These are phyloP conservation scores for Chaetogeoica ovagalla DNA, from an alignment of 2,888 invertebrate genomes.

Conservation along the genomic window DNA sequence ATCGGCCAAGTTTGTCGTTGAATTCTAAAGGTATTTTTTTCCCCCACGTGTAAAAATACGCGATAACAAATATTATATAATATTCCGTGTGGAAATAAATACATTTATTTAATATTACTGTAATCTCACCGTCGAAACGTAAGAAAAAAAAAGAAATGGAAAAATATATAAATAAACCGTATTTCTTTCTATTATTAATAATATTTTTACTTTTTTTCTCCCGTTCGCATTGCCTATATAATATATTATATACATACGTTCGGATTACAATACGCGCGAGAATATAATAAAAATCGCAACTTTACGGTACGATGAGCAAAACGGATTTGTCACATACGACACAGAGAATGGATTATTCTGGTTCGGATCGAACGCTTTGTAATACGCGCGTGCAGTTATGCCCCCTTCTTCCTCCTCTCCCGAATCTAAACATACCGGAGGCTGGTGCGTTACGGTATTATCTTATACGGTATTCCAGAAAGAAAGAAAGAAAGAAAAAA, in stretches of 20 bases:
- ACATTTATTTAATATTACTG: too few relatives aligned
- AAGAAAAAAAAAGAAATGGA: background rate
- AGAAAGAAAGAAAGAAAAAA: too few relatives aligned
- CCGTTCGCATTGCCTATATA: background rate
- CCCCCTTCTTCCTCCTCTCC: too few relatives aligned
- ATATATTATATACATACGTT: background rate
- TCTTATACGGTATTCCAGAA: too few relatives aligned
- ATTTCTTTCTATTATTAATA: background rate
- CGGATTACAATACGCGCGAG: background rate
- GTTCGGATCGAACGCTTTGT: conserved; percentile 16
- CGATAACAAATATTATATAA: too few relatives aligned
- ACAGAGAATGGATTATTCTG: conserved; percentile 7
- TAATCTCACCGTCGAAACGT: conserved; percentile 10
- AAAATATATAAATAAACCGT: background rate
- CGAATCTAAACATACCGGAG: too few relatives aligned
- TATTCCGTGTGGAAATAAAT: too few relatives aligned
- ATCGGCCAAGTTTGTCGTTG: too few relatives aligned
- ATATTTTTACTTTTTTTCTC: background rate
- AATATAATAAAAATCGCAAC: conserved; percentile 42
- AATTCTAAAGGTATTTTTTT: too few relatives aligned
- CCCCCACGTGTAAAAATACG: too few relatives aligned
- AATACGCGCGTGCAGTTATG: background rate
- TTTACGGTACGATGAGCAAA: conserved; percentile 50
- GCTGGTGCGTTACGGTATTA: too few relatives aligned
- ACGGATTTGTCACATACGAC: conserved; percentile 42